Percentiles rank a stretch among this genome's conserved stretches.
Conservation (phyloP, 2,797 vertebrate species). For the Kryptopterus vitreolus region DNA sequence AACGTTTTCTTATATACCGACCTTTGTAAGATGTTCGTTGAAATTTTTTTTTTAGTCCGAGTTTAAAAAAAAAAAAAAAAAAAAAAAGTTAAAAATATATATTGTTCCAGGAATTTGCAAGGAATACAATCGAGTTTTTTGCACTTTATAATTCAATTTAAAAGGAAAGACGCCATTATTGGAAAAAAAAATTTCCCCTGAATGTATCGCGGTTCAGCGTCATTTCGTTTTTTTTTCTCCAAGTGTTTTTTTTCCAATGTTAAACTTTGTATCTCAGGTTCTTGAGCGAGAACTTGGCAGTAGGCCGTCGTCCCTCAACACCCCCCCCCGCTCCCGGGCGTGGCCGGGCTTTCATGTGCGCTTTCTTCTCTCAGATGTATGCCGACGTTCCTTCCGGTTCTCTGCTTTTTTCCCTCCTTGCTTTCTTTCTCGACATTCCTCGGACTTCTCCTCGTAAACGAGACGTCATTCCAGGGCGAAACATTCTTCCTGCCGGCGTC, state of each 20-base stretch:
- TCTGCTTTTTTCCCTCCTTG: constrained; percentile 24
- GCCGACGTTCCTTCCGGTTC: constrained; percentile 73
- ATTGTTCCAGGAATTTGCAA: constrained; percentile 81
- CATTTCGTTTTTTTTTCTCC: constrained; percentile 50
- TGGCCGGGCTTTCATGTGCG: constrained; percentile 48
- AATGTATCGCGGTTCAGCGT: constrained; percentile 64
- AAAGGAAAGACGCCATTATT: constrained; percentile 68
- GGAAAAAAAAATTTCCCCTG: constrained; percentile 52
- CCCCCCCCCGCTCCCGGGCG: too few relatives aligned
- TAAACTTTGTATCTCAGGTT: constrained; percentile 63
- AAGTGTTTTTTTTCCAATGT: constrained; percentile 45
- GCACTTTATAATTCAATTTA: constrained; percentile 77
- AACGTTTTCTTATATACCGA: constrained; percentile 68
- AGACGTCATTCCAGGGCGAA: constrained; percentile 2
- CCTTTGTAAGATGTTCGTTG: constrained; percentile 71
- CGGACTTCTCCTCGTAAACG: constrained; percentile 44
- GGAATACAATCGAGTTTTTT: constrained; percentile 82
- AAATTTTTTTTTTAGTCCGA: constrained; percentile 59
- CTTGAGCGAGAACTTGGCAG: constrained; percentile 63
- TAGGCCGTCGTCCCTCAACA: constrained; percentile 48
- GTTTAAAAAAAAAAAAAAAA: too few relatives aligned
- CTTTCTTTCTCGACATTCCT: constrained; percentile 69
- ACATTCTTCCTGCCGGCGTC: too few relatives aligned
- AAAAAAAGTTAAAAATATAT: constrained; percentile 61
- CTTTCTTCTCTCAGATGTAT: constrained; percentile 61